phyloP scores from a whole-genome alignment of 1,140 invertebrate species.

The Notospermus geniculatus region DNA sequence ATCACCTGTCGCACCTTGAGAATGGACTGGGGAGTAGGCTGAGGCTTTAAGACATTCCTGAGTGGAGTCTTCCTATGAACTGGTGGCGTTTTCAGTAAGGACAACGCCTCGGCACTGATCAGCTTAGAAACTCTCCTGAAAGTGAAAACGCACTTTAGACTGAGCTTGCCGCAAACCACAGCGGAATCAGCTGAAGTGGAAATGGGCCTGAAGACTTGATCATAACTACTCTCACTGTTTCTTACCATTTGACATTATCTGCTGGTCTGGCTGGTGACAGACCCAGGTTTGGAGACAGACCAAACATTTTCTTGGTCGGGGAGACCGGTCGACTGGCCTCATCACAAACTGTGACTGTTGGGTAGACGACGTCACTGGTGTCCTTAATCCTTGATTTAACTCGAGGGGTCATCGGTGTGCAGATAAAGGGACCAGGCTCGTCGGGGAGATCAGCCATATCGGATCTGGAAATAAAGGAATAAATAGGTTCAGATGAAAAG shows the following conservation, averaged over 20 bases:
- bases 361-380: neutral
- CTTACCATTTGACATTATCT: neutral
- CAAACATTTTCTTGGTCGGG: slow-evolving; percentile 4
- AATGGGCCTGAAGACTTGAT: no score
- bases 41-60: slow-evolving; percentile 15
- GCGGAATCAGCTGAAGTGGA: no score
- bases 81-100: slow-evolving; percentile 40
- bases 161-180: slow-evolving; percentile 6
- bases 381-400: slow-evolving; percentile 18
- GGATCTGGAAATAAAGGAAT: slow-evolving; percentile 14
- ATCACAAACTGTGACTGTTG: neutral
- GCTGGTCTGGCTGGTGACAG: slow-evolving; percentile 1
- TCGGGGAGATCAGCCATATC: slow-evolving; percentile 11
- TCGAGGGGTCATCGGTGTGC: slow-evolving; percentile 33
- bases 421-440: slow-evolving; percentile 30
- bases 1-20: slow-evolving; percentile 30
- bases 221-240: no score
- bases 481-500: neutral
- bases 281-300: neutral
- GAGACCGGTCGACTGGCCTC: slow-evolving; percentile 6
- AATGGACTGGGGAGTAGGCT: slow-evolving; percentile 43
- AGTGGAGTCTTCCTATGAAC: slow-evolving; percentile 32
- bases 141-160: neutral
- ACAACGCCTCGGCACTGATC: slow-evolving; percentile 31
- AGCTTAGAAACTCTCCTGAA: slow-evolving; percentile 19